Conservation (phyloP, 2,113 vertebrate genomes). For the Baryphthengus martii region DNA sequence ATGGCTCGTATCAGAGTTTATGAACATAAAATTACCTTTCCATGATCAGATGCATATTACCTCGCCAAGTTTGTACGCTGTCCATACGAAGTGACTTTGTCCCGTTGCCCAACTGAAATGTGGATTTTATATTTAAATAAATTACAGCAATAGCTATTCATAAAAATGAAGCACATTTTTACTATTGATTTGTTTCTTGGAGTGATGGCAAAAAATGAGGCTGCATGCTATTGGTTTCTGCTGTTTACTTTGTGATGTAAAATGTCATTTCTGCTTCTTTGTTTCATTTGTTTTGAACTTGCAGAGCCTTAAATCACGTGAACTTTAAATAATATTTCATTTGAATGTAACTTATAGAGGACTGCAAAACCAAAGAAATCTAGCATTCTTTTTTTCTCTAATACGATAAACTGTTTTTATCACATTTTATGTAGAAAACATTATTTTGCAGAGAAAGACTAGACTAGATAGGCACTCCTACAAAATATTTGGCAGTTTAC, state of each 20-base stretch:
- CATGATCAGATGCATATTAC: not conserved
- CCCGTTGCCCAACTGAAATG: not conserved
- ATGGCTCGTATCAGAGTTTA: not conserved
- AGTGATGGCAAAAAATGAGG: not conserved
- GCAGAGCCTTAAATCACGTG: not conserved
- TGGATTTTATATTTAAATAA: conserved; percentile 7
- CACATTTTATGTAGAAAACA: not conserved
- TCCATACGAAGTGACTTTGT: not conserved
- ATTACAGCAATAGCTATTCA: not conserved
- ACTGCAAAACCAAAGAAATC: not conserved
- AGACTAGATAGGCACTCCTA: not conserved
- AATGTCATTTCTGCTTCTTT: not conserved
- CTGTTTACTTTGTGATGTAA: not conserved
- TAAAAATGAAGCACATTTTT: conserved; percentile 22
- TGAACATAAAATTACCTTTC: not conserved
- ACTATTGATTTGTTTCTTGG: conserved; percentile 30
- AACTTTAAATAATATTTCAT: not conserved
- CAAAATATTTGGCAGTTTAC: not conserved
- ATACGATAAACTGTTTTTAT: not conserved
- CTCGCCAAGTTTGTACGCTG: not conserved
- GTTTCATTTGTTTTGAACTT: not conserved
- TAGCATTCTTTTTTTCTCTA: not conserved
- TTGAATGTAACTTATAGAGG: not conserved
- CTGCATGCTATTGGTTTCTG: not conserved
- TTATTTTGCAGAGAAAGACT: not conserved